Base-by-base conservation (phyloP, 2,888 invertebrate genomes). In the Phorcus lineatus region DNA sequence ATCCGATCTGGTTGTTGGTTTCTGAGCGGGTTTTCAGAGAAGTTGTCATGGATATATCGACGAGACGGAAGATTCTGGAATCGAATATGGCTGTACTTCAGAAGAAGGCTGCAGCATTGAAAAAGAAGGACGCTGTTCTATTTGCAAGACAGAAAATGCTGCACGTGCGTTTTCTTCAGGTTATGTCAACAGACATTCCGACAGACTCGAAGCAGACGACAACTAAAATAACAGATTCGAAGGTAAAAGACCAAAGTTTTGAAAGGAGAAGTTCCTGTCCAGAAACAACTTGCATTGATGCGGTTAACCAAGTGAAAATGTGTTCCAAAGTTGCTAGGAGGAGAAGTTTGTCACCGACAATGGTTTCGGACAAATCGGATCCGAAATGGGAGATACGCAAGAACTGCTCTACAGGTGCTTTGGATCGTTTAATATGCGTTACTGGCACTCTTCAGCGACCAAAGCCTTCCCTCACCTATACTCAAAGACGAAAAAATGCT, bases 1-100 rank as follows among this genome's bases (percentile, higher is more conserved):
- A 11, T 11, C 47, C 11, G 13, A 11, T 47, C 11, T 6, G 47
- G 1, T 7, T 36, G 57, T 57, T 6, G 19, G 17, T 19, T 24
- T 6, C 22, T 22, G 0, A 28, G 62, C 2, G 19, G 57, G 22
- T 3, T 19, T 62, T 24, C 2, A 4, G 28, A 31, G 28, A 3
- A 24, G 24, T 28, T 1, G 28, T n/a, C 40, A 70, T 70, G 70
- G 70, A 70, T 70, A 31, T 70, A 11, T 4, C 28, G 11, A n/a
- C 40, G 28, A 31, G 70, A 2, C 31, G 70, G 17, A 70, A 40
- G 36, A n/a, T 70, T 19, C 70, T 70, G 0, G 70, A 70, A 36
- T n/a, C 70, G 16, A 70, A 70, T 70, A 70, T 70, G 70, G 70
- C 40, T 17, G n/a, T n/a, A 31, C 24, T 70, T 22, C 31, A 70